Percentiles rank a stretch among this genome's conserved stretches.
Conservation (phyloP, 2,113 vertebrate species). For the Spheniscus mendiculus region DNA sequence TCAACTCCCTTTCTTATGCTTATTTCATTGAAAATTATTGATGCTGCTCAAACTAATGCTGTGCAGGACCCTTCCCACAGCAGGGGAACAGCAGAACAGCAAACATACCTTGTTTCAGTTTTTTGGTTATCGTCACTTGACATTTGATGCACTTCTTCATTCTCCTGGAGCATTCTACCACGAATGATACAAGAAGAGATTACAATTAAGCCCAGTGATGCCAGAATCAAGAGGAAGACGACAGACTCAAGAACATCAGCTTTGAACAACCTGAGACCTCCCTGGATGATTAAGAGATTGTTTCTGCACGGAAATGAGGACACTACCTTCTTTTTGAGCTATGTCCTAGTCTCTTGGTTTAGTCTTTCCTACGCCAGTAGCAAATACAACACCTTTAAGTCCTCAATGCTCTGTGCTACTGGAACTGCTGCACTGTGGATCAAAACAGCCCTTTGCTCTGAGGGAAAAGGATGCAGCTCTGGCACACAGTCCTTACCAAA, state of each 20-base stretch:
- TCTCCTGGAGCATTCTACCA: conserved; percentile 90
- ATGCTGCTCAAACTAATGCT: neutral
- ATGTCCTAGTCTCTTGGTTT: neutral
- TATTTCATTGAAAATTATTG: neutral
- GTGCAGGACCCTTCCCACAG: neutral
- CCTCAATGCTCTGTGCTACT: neutral
- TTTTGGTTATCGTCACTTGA: conserved; percentile 94
- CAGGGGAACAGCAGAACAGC: neutral
- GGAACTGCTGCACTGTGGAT: neutral
- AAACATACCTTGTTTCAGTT: conserved; percentile 89
- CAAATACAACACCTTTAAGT: neutral
- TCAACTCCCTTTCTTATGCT: neutral
- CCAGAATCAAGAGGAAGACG: neutral
- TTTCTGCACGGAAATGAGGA: neutral
- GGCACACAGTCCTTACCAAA: neutral
- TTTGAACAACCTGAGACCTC: neutral
- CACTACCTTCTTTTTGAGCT: neutral
- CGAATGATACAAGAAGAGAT: neutral
- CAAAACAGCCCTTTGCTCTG: neutral
- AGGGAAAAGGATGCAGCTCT: neutral
- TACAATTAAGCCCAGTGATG: neutral
- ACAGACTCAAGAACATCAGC: neutral
- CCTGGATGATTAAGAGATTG: neutral
- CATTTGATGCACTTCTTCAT: conserved; percentile 99
- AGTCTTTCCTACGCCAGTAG: neutral